These are phyloP conservation scores for Xerus inauris DNA, from an alignment of 2,113 vertebrate species.

Conservation along the genomic window DNA sequence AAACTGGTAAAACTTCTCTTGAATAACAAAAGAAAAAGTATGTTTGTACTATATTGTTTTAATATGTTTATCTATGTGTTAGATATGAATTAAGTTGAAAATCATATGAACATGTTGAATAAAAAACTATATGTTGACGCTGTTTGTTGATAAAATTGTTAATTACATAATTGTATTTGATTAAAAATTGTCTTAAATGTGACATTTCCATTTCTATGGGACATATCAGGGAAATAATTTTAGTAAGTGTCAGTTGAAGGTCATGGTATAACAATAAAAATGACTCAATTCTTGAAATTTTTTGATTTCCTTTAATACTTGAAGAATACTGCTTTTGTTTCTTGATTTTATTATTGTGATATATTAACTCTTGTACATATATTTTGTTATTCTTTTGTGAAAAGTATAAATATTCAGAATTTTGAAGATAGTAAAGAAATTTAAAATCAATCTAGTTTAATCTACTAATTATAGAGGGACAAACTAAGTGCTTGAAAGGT, in stretches of 20 bases:
- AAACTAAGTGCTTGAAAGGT: constrained; percentile 53
- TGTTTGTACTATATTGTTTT: not conserved
- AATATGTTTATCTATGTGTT: not conserved
- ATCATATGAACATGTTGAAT: not conserved
- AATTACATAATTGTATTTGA: not conserved
- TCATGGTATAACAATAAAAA: not conserved
- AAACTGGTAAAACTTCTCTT: not conserved
- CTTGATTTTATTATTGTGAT: not conserved
- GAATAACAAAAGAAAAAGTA: not conserved
- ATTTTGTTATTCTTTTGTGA: not conserved
- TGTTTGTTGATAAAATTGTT: not conserved
- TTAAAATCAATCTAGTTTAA: constrained; percentile 57
- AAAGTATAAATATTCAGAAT: not conserved
- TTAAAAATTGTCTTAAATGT: not conserved
- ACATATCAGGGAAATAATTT: not conserved
- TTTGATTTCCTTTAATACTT: not conserved
- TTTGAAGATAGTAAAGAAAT: constrained; percentile 17
- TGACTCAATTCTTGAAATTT: not conserved
- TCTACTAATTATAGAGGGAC: constrained; percentile 47
- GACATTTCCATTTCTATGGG: not conserved
- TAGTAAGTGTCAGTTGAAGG: not conserved
- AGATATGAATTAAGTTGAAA: not conserved
- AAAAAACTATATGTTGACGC: not conserved
- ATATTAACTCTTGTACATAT: not conserved
- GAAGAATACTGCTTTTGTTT: not conserved